Percentiles rank a stretch among this genome's conserved stretches.
Conservation (phyloP, 2,888 invertebrate species). For the Heliconius cydno region DNA sequence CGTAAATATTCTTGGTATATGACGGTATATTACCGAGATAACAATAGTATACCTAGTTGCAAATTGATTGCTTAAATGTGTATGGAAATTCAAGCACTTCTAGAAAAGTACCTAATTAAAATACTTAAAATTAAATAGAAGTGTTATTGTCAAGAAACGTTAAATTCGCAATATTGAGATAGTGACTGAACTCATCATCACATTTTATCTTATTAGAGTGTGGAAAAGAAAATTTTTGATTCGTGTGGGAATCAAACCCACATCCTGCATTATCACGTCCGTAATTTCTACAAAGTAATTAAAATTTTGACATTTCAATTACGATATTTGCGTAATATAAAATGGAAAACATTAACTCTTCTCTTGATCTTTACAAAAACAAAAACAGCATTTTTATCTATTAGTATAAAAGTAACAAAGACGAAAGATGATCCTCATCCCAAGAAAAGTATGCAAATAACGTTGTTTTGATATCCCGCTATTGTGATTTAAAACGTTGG, state of each 20-base stretch:
- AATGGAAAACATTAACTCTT: background rate
- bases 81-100: background rate
- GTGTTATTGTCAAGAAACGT: no score
- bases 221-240: no score
- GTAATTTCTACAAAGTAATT: no score
- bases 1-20: background rate
- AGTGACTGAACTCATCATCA: no score
- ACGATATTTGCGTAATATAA: background rate
- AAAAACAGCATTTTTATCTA: background rate
- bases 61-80: no score
- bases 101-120: background rate
- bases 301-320: no score
- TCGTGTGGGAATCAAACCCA: no score
- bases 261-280: no score
- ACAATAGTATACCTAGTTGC: background rate
- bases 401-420: slow-evolving; percentile 23
- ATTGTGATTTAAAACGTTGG: slow-evolving; percentile 52
- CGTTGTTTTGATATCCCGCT: slow-evolving; percentile 44
- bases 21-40: background rate
- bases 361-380: background rate
- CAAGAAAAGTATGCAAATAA: slow-evolving; percentile 35
- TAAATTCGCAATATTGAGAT: no score
- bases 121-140: background rate
- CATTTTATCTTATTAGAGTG: no score
- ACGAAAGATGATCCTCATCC: slow-evolving; percentile 5